These are phyloP conservation scores for Ectemnius continuus DNA, from an alignment of 2,888 invertebrate species.

Conservation along the genomic window DNA sequence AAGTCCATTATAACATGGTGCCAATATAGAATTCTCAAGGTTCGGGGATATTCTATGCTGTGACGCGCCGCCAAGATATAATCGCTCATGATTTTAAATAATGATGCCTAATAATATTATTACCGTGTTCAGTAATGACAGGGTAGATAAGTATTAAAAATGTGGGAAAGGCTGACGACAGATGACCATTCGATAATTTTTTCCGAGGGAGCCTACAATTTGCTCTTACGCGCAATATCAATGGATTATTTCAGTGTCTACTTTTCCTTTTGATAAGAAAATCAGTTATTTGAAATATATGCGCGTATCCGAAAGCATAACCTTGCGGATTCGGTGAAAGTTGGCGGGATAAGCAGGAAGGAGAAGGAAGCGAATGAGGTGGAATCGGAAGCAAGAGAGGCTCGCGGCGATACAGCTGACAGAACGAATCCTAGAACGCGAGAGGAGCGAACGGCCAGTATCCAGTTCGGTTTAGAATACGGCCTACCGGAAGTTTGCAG, in stretches of 20 bases:
- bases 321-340: slow-evolving; percentile 14
- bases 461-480: slow-evolving; percentile 32
- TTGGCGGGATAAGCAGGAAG: slow-evolving; percentile 32
- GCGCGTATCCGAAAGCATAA: slow-evolving; percentile 16
- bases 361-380: slow-evolving; percentile 19
- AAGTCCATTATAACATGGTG: no score
- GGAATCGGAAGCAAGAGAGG: slow-evolving; percentile 35
- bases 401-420: slow-evolving; percentile 27
- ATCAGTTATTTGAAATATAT: slow-evolving; percentile 35
- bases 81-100: no score
- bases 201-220: no score
- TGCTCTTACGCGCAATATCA: no score
- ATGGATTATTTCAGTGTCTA: no score
- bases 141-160: no score
- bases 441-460: slow-evolving; percentile 43
- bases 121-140: not conserved
- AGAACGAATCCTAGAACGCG: slow-evolving; percentile 25
- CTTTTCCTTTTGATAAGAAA: slow-evolving; percentile 17
- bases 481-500: slow-evolving; percentile 73
- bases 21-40: no score
- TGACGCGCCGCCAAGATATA: no score
- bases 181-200: no score
- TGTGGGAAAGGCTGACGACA: no score
- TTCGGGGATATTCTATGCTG: no score
- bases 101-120: not conserved